Base-by-base conservation (phyloP, 2,797 vertebrate genomes). In the Arnoldichthys spilopterus region DNA sequence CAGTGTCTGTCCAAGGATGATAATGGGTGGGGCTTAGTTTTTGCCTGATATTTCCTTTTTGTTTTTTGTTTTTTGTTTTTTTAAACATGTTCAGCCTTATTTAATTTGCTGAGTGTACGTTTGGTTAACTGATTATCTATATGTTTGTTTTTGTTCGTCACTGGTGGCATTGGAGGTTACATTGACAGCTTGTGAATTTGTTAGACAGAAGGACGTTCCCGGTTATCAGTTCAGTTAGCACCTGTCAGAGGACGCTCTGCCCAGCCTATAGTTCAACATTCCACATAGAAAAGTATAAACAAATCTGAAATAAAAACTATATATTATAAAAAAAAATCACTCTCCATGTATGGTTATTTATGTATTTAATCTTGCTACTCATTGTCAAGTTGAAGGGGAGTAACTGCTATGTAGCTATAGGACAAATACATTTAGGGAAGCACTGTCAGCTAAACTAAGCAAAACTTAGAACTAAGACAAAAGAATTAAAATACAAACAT, bases 291-390 rank as follows among this genome's bases (percentile, higher is more conserved):
- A 82, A 78, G 58, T 73, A 80, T 82, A 59, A 82, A 84, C 81
- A 45, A 79, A 86, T 82, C 54, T 79, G 59, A 87, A 89, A 89
- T 89, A 88, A 87, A 87, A 74, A 70, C 56, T 85, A 78, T 84
- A 84, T 83, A 84, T 84, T 85, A 70, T 80, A 81, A 81, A 76
- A 78, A 63, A 26, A 43, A 13, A 63, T 40, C 15, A 43, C 13
- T 62, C 22, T 18, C 9, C 4, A 3, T 78, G 13, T 28, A 24
- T 45, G 70, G 2, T 66, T 77, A 51, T n/a, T 67, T 34, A 22
- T 8, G n/a, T 54, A 2, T 18, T 77, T 18, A 24, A 51, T 70
- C n/a, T 40, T 18, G 6, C 3, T 47, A 47, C 18, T 47, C 34
- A 0, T 1, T 34, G 18, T 63, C 4, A 12, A 32, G 2, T 30